Conservation (phyloP, 2,888 invertebrate genomes). For the Agonopterix alstromeriana region DNA sequence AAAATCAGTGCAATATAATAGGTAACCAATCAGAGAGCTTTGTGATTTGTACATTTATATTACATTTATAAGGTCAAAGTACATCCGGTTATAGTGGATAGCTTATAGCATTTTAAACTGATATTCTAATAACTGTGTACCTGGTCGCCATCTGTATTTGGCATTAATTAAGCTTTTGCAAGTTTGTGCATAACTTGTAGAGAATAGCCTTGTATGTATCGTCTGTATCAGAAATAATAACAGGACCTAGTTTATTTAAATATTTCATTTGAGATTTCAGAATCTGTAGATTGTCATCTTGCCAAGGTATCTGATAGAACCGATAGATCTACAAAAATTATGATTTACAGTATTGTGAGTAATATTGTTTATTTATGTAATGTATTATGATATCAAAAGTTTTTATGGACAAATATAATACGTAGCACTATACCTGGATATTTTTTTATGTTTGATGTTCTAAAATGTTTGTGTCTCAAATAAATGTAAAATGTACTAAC, state of each 20-base stretch:
- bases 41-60: slow-evolving; percentile 33
- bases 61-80: slow-evolving; percentile 24
- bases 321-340: slow-evolving; percentile 9
- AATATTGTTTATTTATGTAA: slow-evolving; percentile 15
- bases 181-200: slow-evolving; percentile 27
- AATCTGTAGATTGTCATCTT: slow-evolving; percentile 15
- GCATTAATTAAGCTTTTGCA: slow-evolving; percentile 33
- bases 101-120: slow-evolving; percentile 28
- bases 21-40: slow-evolving; percentile 24
- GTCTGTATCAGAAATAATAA: slow-evolving; percentile 14
- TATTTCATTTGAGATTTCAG: slow-evolving; percentile 14
- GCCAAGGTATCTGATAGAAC: slow-evolving; percentile 13
- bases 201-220: slow-evolving; percentile 17
- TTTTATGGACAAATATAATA: slow-evolving; percentile 16
- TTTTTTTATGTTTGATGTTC: slow-evolving; percentile 25
- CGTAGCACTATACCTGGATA: slow-evolving; percentile 5
- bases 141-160: slow-evolving; percentile 36
- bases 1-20: slow-evolving; percentile 16
- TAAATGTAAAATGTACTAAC: slow-evolving; percentile 23
- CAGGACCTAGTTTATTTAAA: slow-evolving; percentile 13
- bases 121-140: slow-evolving; percentile 38
- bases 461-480: slow-evolving; percentile 30
- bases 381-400: slow-evolving; percentile 12
- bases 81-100: slow-evolving; percentile 22
- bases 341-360: slow-evolving; percentile 20